Conservation (phyloP, 1,140 invertebrate genomes). For the Scaptomyza graminum region DNA sequence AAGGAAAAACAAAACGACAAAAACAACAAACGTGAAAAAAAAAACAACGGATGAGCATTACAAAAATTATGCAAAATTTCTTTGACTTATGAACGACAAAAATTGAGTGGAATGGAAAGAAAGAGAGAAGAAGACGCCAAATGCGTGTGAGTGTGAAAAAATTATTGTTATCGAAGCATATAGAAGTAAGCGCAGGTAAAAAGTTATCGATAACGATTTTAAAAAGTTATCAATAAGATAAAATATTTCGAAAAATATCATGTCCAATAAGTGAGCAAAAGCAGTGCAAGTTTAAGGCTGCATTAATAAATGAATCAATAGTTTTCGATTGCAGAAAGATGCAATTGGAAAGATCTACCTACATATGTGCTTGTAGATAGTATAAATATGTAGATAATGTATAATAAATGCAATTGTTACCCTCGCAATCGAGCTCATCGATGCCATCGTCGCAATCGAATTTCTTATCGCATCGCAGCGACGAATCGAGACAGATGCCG, state of each 20-base stretch:
- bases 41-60: constrained; percentile 19
- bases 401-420: constrained; percentile 68
- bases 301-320: background rate
- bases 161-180: background rate
- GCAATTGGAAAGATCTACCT: background rate
- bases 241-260: background rate
- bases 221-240: too few species aligned
- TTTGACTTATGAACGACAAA: constrained; percentile 1
- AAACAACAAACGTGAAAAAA: constrained; percentile 25
- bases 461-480: constrained; percentile 86
- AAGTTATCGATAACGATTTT: too few species aligned
- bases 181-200: background rate
- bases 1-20: constrained; percentile 49
- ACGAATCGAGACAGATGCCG: constrained; percentile 54
- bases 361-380: background rate
- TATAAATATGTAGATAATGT: background rate
- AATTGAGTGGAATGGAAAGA: background rate
- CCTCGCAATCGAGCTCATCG: constrained; percentile 88
- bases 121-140: background rate
- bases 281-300: background rate
- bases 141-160: background rate
- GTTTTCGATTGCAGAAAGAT: background rate
- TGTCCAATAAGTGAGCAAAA: background rate
- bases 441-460: constrained; percentile 89
- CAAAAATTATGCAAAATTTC: constrained; percentile 15